A percentile compares a stretch with the other conserved stretches of the same genome.
Evolutionary conservation across 2,888 invertebrate genomes (phyloP).

Genomic region (Dermolepida albohirtum): DNA sequence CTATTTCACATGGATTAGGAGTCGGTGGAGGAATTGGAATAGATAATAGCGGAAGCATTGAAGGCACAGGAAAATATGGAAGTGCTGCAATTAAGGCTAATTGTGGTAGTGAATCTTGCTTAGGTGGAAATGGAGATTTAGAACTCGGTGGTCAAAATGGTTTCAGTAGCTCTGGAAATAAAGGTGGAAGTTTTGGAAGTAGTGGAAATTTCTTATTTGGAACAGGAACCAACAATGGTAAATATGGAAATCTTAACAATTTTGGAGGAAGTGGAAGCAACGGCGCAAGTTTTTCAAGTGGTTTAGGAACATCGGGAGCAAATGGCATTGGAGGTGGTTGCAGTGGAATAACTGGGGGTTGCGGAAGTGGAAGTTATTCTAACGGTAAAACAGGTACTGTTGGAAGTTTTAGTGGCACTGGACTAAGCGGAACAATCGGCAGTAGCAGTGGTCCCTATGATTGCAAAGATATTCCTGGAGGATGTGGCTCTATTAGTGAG

Average conservation of each 20-base stretch:
- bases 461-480: neutral
- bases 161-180: constrained; percentile 8
- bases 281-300: constrained; percentile 2
- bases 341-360: constrained; percentile 18
- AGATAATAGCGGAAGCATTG: constrained; percentile 24
- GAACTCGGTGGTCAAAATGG: neutral
- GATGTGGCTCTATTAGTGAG: neutral
- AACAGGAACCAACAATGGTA: neutral
- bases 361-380: constrained; percentile 5
- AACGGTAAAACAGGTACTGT: neutral
- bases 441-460: neutral
- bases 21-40: constrained; percentile 39
- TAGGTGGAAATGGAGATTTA: constrained; percentile 3
- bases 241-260: neutral
- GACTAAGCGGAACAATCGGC: neutral
- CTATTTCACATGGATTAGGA: constrained; percentile 21
- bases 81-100: constrained; percentile 38
- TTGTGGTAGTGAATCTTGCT: constrained; percentile 23
- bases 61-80: constrained; percentile 35
- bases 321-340: neutral
- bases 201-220: neutral
- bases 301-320: neutral
- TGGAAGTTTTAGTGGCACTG: neutral
- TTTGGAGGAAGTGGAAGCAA: neutral
- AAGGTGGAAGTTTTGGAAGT: constrained; percentile 6